These are phyloP conservation scores for Meiosimyza decipiens DNA, from an alignment of 2,888 invertebrate genomes.

Conservation along the genomic window DNA sequence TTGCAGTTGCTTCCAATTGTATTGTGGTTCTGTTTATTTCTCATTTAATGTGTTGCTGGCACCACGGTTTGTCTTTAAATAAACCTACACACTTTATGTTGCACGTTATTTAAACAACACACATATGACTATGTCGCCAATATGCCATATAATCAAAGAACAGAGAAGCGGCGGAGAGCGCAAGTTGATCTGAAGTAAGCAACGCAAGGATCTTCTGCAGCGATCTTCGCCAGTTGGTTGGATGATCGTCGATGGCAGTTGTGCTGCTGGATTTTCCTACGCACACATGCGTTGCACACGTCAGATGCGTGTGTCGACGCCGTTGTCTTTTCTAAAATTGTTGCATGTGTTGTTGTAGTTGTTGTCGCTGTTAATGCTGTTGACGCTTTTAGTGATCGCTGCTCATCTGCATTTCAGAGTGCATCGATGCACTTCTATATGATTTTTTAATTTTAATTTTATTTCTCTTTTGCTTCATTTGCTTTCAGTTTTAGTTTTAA, in stretches of 20 bases:
- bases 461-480: constrained; percentile 27
- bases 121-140: constrained; percentile 48
- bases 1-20: constrained; percentile 38
- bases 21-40: neutral
- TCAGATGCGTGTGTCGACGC: constrained; percentile 19
- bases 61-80: constrained; percentile 62
- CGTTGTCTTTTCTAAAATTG: constrained; percentile 34
- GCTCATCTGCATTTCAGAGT: constrained; percentile 24
- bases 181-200: constrained; percentile 8
- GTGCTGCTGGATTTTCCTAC: constrained; percentile 35
- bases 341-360: constrained; percentile 15
- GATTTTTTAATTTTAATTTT: constrained; percentile 30
- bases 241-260: constrained; percentile 25
- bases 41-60: constrained; percentile 54
- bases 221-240: neutral
- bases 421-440: constrained; percentile 11
- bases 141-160: constrained; percentile 1
- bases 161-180: constrained; percentile 18
- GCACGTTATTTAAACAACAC: constrained; percentile 61
- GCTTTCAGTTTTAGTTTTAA: constrained; percentile 9
- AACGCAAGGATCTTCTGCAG: constrained; percentile 41
- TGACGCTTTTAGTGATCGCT: constrained; percentile 28
- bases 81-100: constrained; percentile 58
- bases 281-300: constrained; percentile 19
- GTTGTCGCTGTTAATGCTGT: constrained; percentile 36